Evolutionary conservation across 2,113 vertebrate genomes (phyloP).

Genomic region (Uropsilus gracilis): DNA sequence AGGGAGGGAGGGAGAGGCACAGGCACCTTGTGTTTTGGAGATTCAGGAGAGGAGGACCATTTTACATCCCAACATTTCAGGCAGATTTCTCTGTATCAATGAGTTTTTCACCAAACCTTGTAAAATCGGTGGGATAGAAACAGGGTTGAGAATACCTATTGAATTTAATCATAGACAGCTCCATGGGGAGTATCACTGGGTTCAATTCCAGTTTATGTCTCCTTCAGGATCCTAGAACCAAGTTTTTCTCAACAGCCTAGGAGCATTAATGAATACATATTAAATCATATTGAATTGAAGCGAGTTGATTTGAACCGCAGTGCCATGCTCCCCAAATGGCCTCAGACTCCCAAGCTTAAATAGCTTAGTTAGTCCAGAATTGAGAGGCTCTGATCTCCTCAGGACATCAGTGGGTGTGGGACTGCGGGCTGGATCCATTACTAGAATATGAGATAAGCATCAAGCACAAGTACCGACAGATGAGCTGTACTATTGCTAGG

Average conservation of each 20-base stretch:
- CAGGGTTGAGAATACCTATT: not conserved
- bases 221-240: not conserved
- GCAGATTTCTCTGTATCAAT: not conserved
- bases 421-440: not conserved
- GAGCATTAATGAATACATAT: conserved; percentile 23
- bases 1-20: not conserved
- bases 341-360: not conserved
- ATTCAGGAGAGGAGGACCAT: not conserved
- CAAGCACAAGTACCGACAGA: not conserved
- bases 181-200: not conserved
- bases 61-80: not conserved
- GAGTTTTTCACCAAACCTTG: not conserved
- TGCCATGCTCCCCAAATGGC: not conserved
- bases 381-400: not conserved
- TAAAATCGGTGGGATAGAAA: not conserved
- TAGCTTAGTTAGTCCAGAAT: not conserved
- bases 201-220: conserved; percentile 10
- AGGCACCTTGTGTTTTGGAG: not conserved
- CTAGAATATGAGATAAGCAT: not conserved
- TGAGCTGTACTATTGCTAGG: not conserved
- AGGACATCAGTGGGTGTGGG: no score
- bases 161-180: not conserved
- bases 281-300: conserved; percentile 19
- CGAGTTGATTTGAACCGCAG: not conserved
- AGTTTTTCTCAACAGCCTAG: not conserved